Evolutionary conservation across 2,113 vertebrate species (phyloP).

Genomic region (Crotalus helleri): DNA sequence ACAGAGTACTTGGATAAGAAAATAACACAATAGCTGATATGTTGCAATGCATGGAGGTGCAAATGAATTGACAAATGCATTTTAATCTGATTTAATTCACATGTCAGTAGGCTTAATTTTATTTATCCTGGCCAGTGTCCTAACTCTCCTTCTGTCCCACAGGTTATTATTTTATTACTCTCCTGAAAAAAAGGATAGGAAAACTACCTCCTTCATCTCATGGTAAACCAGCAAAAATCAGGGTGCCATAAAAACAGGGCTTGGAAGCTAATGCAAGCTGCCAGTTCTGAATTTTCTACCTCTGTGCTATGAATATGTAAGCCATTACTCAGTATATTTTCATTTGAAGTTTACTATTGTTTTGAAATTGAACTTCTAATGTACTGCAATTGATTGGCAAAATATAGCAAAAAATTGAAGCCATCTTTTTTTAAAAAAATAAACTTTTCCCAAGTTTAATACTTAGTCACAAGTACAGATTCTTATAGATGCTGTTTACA

Average conservation of each 20-base stretch:
- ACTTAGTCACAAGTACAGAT: not conserved
- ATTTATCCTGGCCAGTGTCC: not conserved
- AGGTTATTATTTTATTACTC: not conserved
- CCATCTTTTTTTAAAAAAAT: not conserved
- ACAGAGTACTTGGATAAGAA: not conserved
- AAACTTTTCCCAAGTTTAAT: not conserved
- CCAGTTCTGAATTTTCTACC: not conserved
- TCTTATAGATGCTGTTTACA: not conserved
- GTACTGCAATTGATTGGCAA: not conserved
- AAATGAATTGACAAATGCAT: not conserved
- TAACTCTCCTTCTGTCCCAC: not conserved
- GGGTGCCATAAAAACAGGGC: not conserved
- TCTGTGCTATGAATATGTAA: not conserved
- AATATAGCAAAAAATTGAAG: not conserved
- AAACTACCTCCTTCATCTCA: not conserved
- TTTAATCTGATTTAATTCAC: not conserved
- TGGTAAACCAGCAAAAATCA: not conserved
- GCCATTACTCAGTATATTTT: not conserved
- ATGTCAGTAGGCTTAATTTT: not conserved
- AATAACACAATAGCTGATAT: not conserved
- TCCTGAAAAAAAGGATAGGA: not conserved
- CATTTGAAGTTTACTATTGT: not conserved
- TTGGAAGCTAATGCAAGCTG: not conserved
- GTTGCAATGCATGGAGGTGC: not conserved
- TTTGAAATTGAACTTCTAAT: slow-evolving; percentile 3